These are phyloP conservation scores for Scaptomyza graminum DNA, from an alignment of 1,140 invertebrate genomes.

Conservation along the genomic window DNA sequence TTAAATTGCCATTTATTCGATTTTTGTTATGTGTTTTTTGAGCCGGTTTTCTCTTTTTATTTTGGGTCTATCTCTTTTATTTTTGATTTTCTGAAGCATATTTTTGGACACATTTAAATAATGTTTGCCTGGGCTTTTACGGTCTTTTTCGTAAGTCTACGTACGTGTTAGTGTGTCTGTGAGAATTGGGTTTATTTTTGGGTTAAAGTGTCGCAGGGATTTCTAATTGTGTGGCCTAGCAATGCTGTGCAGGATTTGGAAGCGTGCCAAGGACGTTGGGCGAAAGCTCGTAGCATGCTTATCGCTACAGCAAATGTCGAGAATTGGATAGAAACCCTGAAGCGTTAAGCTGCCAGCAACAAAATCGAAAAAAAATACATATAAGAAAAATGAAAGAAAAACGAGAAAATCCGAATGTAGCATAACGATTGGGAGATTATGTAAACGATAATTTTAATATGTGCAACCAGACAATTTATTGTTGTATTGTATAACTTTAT, in stretches of 20 bases:
- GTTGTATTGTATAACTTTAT: neutral
- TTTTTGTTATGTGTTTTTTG: slow-evolving; percentile 65
- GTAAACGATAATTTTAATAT: slow-evolving; percentile 25
- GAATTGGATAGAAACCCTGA: slow-evolving; percentile 36
- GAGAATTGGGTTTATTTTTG: slow-evolving; percentile 51
- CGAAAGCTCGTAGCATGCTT: slow-evolving; percentile 49
- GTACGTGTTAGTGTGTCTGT: neutral
- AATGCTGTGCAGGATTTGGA: slow-evolving; percentile 45
- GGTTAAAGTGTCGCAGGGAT: slow-evolving; percentile 47
- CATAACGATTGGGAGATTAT: slow-evolving; percentile 35
- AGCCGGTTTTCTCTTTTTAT: slow-evolving; percentile 35
- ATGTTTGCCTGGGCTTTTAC: slow-evolving; percentile 76
- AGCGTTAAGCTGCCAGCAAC: slow-evolving; percentile 16
- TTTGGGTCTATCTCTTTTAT: neutral
- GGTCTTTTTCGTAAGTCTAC: slow-evolving; percentile 18
- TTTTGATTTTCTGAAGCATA: slow-evolving; percentile 58
- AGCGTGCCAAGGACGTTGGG: slow-evolving; percentile 41
- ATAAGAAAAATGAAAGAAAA: neutral
- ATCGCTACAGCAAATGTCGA: slow-evolving; percentile 34
- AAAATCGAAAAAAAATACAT: neutral
- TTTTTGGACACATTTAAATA: slow-evolving; percentile 74
- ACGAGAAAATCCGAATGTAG: slow-evolving; percentile 12
- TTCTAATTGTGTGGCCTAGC: slow-evolving; percentile 45
- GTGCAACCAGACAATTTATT: neutral
- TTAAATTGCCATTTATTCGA: slow-evolving; percentile 81